phyloP scores from a whole-genome alignment of 2,888 invertebrate genomes.

The Sicus ferrugineus region DNA sequence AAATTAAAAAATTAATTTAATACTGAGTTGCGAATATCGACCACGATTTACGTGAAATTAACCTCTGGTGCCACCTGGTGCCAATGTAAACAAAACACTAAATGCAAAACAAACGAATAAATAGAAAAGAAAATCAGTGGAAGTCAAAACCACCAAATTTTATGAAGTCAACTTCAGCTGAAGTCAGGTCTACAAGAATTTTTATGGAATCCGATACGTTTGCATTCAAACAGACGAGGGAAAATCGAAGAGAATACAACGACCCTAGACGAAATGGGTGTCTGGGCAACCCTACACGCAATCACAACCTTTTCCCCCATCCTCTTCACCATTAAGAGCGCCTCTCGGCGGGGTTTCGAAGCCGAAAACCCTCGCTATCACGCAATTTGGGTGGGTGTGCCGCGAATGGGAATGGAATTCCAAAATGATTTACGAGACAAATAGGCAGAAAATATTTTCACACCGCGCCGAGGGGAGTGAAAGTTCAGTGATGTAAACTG shows the following conservation, averaged over 20 bases:
- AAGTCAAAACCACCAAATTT: neutral
- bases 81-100: constrained; percentile 58
- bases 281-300: too few relatives aligned
- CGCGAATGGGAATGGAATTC: too few relatives aligned
- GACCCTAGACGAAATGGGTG: constrained; percentile 20
- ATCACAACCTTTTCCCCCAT: too few relatives aligned
- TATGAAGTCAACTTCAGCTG: constrained; percentile 18
- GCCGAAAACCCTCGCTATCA: constrained; percentile 51
- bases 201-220: constrained; percentile 15
- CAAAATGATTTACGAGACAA: too few relatives aligned
- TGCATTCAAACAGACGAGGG: constrained; percentile 13
- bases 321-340: too few relatives aligned
- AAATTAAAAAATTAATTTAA: too few relatives aligned
- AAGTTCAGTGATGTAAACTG: too few relatives aligned
- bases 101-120: constrained; percentile 19
- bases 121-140: constrained; percentile 3
- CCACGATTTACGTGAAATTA: neutral
- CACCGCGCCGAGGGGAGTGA: too few relatives aligned
- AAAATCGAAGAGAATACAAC: constrained; percentile 15
- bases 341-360: constrained; percentile 1
- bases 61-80: constrained; percentile 52
- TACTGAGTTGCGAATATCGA: too few relatives aligned
- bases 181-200: constrained; percentile 23
- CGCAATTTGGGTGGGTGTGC: constrained; percentile 49
- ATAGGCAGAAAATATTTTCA: too few relatives aligned